Conservation (phyloP, 2,888 invertebrate genomes). For the Sinotaia quadrata region DNA sequence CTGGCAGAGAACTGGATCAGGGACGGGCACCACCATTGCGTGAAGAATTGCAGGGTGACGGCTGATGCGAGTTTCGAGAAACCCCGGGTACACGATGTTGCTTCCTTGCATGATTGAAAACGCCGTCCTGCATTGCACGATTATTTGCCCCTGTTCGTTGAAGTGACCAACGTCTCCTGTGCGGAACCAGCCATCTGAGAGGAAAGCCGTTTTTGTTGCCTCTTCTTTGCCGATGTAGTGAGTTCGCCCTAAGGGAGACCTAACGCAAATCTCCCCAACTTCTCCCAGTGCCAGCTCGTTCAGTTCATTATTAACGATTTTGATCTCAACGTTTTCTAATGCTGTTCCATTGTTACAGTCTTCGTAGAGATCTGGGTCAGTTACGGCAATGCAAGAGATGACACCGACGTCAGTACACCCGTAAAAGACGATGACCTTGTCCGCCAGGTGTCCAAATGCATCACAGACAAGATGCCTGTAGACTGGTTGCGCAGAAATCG, state of each 20-base stretch:
- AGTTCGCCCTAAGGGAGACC: constrained; percentile 26
- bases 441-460: too few relatives aligned
- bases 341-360: constrained; percentile 33
- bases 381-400: constrained; percentile 28
- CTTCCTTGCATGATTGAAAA: constrained; percentile 26
- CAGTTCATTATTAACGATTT: constrained; percentile 30
- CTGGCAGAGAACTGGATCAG: constrained; percentile 31
- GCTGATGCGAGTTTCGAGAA: constrained; percentile 26
- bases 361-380: constrained; percentile 13
- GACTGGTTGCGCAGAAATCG: too few relatives aligned
- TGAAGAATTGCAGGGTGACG: constrained; percentile 24
- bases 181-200: constrained; percentile 38
- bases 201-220: constrained; percentile 26
- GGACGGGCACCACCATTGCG: constrained; percentile 35
- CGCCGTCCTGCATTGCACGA: constrained; percentile 26
- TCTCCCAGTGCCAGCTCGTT: constrained; percentile 25
- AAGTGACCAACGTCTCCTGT: constrained; percentile 38
- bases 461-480: too few relatives aligned
- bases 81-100: constrained; percentile 20
- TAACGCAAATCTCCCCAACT: constrained; percentile 33
- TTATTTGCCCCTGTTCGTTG: constrained; percentile 11
- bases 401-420: too few relatives aligned
- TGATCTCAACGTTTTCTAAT: constrained; percentile 27
- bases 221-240: constrained; percentile 33
- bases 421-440: too few relatives aligned